Evolutionary conservation across 2,888 invertebrate species (phyloP), one percentile per base, ranked within the genome.

Genomic region (Julus scanicus): DNA sequence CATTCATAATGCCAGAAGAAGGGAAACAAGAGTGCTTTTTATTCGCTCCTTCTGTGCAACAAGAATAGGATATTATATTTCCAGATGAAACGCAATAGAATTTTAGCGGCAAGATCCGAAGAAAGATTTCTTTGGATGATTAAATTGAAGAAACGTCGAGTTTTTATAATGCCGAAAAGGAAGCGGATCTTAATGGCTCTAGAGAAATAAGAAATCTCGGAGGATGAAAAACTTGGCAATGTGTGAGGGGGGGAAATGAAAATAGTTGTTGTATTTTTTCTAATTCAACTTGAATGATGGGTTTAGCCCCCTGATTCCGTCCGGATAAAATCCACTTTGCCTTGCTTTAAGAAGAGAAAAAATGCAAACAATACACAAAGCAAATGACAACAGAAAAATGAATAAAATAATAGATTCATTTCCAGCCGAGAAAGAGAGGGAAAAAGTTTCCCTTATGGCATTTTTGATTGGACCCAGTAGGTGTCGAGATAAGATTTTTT

Each of bases 281-380:
- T 71, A 71, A 71, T 71, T 71, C 71, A 71, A 71, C 71, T 71
- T 71, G 71, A 71, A 71, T 71, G 71, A 71, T 71, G 71, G 29
- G 29, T 71, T 29, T 71, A 71, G 71, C n/a, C 71, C 71, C 71
- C 71, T 5, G 71, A 71, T 71, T 71, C 71, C 71, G 71, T 20
- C 9, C 71, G 6, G 71, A 71, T 71, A 71, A 71, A 71, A 71
- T 71, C 71, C 71, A 20, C 20, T 57, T 57, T 71, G 29, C 71
- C 29, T 29, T 29, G 11, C 6, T 63, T 63, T 63, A 15, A 17
- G 63, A 5, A 5, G 63, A n/a, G 63, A n/a, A 63, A 71, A 71
- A 71, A 71, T 29, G 29, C 71, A 71, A 71, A 71, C 71, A 71
- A 71, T 63, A n/a, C 63, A n/a, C n/a, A n/a, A n/a, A n/a, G 63